A percentile compares a stretch with the other conserved stretches of the same genome.
Evolutionary conservation across 2,888 invertebrate species (phyloP).

Genomic region (Caenorhabditis panamensis): DNA sequence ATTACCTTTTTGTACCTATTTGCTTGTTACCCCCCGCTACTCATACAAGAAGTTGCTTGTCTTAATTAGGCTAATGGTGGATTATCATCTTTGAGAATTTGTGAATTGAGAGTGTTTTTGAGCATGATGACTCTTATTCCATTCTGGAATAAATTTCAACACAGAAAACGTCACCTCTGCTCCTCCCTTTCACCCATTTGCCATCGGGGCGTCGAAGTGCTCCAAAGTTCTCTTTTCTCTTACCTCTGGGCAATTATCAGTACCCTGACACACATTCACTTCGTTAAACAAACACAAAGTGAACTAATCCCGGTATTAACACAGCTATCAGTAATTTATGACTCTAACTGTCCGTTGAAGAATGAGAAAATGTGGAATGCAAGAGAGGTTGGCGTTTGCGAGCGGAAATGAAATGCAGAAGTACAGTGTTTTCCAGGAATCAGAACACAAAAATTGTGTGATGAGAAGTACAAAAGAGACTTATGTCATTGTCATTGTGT

Average conservation of each 20-base stretch:
- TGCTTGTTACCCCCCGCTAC: neutral
- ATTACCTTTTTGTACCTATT: neutral
- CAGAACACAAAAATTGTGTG: constrained; percentile 15
- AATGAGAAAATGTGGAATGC: constrained; percentile 8
- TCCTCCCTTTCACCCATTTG: neutral
- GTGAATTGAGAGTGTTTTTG: too few relatives aligned
- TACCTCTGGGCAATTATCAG: constrained; percentile 7
- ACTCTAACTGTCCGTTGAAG: constrained; percentile 34
- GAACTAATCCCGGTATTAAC: constrained; percentile 44
- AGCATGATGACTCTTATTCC: too few relatives aligned
- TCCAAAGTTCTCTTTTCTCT: neutral
- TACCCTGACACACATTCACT: constrained; percentile 6
- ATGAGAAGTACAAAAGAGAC: neutral
- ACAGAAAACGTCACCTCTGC: neutral
- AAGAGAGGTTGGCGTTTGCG: constrained; percentile 6
- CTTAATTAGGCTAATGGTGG: too few relatives aligned
- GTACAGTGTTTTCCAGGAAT: neutral
- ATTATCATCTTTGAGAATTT: too few relatives aligned
- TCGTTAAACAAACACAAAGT: constrained; percentile 49
- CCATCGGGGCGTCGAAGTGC: neutral
- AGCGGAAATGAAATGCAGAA: neutral
- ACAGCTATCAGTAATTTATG: constrained; percentile 56
- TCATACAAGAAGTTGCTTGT: too few relatives aligned
- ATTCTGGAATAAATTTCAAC: too few relatives aligned
- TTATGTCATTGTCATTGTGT: neutral